A percentile compares a stretch with the other conserved stretches of the same genome.
These are phyloP conservation scores for Nasonia vitripennis DNA, from an alignment of 1,140 invertebrate species.

Conservation along the genomic window DNA sequence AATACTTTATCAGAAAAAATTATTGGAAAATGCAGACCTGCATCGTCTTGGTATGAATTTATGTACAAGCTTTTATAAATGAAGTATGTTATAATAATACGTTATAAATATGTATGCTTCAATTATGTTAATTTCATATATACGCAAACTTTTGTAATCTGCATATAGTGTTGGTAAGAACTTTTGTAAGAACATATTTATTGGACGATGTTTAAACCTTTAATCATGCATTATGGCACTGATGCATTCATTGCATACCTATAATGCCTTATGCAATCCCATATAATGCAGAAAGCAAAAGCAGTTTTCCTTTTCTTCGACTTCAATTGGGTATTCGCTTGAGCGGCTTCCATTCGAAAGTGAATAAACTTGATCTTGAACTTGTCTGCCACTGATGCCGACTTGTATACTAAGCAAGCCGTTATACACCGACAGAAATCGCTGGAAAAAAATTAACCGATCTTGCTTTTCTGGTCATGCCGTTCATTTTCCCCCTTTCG, in stretches of 20 bases:
- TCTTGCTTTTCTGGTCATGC: slow-evolving; percentile 8
- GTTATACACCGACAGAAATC: background rate
- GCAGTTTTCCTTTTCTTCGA: background rate
- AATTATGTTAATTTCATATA: no score
- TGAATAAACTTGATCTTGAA: slow-evolving; percentile 50
- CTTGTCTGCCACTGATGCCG: background rate
- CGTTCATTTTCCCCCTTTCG: background rate
- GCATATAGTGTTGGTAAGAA: no score
- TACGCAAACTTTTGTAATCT: no score
- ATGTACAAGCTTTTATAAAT: no score
- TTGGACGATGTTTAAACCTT: no score
- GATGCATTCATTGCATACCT: no score
- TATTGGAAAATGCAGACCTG: no score
- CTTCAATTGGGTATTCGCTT: background rate
- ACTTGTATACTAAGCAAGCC: background rate
- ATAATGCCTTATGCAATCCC: slow-evolving; percentile 18
- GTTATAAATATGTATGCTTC: no score
- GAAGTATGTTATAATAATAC: no score
- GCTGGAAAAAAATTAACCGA: background rate
- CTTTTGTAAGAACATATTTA: no score
- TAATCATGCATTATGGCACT: background rate
- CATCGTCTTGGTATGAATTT: no score
- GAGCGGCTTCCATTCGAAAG: slow-evolving; percentile 14
- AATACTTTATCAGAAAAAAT: no score
- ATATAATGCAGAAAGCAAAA: background rate